Base-by-base conservation (phyloP, 2,888 invertebrate species). In the Vanessa cardui region DNA sequence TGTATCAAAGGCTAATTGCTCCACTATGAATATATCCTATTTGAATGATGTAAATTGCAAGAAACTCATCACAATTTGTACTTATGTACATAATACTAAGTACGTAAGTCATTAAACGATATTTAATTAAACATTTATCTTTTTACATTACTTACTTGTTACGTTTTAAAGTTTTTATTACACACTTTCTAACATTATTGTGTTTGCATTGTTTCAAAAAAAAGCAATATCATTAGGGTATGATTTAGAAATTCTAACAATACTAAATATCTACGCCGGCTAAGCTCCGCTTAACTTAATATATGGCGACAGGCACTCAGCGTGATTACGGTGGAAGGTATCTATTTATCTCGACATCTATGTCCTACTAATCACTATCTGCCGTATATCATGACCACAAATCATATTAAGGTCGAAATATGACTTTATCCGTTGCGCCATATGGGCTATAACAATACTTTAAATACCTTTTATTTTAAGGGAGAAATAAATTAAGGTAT, bases 241-340 rank as follows among this genome's bases (percentile, higher is more conserved):
- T 59, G n/a, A 63, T 56, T 59, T 64, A 31, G 72, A 80, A 79
- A 80, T 80, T 73, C 77, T 73, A 73, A 74, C 66, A 74, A 78
- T 78, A 78, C 78, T 84, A 74, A 71, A 72, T 74, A 72, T 71
- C 69, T 70, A 76, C 74, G 76, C 70, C 74, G 79, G 76, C 78
- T 83, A 83, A 84, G 79, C 81, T 83, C 80, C 78, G 78, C 81
- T 81, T 82, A 83, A 86, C 85, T 83, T 84, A 88, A 90, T 88
- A 87, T 88, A 90, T 86, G 84, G 87, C 83, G 88, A 87, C 88
- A 86, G 84, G 84, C 90, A 92, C 90, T 92, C 88, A 81, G 82
- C 83, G 73, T 84, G 86, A 92, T 91, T 90, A 88, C 84, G 82
- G 77, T 78, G 76, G 79, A 78, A 78, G 77, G 76, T 75, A 76